Evolutionary conservation across 1,140 invertebrate species (phyloP).

Genomic region (Melipona quadrifasciata): DNA sequence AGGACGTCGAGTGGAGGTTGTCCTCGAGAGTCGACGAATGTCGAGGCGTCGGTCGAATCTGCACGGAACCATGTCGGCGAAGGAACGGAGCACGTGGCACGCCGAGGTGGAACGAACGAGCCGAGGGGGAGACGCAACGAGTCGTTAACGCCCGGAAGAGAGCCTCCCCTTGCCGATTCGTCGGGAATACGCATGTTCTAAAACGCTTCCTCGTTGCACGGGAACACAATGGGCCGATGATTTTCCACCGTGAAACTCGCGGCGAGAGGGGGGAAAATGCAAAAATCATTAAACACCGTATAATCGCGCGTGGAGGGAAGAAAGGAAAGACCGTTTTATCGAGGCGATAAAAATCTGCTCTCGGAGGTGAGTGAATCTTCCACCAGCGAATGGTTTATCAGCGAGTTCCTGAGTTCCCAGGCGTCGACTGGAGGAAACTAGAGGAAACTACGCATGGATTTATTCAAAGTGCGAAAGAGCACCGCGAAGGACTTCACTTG

Average conservation of each 20-base stretch:
- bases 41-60: background rate
- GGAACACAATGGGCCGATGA: background rate
- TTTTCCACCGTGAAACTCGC: background rate
- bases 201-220: background rate
- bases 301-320: background rate
- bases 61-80: background rate
- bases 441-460: background rate
- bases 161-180: background rate
- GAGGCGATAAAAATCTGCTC: background rate
- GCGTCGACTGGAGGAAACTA: too few relatives aligned
- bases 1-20: too few relatives aligned
- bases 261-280: background rate
- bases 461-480: background rate
- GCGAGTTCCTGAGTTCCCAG: background rate
- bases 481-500: slow-evolving; percentile 25
- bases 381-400: too few relatives aligned
- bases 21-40: background rate
- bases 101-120: slow-evolving; percentile 46
- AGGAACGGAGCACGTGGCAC: slow-evolving; percentile 54
- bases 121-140: slow-evolving; percentile 19
- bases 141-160: slow-evolving; percentile 29
- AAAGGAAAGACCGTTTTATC: background rate
- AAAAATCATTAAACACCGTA: background rate
- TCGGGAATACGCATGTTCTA: background rate
- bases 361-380: too few relatives aligned